phyloP scores from a whole-genome alignment of 2,113 vertebrate species.

The Alaudala cheleensis region DNA sequence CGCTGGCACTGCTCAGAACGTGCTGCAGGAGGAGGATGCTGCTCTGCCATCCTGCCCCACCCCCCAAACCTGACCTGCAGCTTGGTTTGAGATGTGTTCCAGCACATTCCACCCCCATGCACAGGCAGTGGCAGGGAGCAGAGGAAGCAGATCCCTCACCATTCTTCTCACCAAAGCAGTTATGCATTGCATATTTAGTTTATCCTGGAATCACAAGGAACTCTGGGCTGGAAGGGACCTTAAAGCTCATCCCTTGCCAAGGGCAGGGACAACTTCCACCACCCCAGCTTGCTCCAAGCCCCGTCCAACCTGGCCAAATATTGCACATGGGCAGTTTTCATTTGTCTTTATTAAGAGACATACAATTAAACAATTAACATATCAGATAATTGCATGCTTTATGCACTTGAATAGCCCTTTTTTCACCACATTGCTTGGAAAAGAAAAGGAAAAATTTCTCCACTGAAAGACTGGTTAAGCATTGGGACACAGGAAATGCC shows the following conservation, averaged over 20 bases:
- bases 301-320: background rate
- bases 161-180: background rate
- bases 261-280: background rate
- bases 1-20: background rate
- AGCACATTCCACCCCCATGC: fast-evolving
- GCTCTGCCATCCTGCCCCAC: background rate
- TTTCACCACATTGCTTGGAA: background rate
- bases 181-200: background rate
- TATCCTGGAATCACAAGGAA: background rate
- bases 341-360: background rate
- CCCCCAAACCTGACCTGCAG: background rate
- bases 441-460: background rate
- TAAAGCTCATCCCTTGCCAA: background rate
- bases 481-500: background rate
- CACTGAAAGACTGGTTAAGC: background rate
- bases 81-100: background rate
- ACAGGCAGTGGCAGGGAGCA: background rate
- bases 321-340: background rate
- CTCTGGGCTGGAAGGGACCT: background rate
- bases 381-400: background rate
- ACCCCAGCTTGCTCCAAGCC: background rate
- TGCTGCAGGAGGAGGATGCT: background rate
- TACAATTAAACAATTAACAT: background rate
- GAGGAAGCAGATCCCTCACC: background rate
- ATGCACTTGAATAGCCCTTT: background rate